Evolutionary conservation across 2,113 vertebrate genomes (phyloP).

Genomic region (Dasypus novemcinctus): DNA sequence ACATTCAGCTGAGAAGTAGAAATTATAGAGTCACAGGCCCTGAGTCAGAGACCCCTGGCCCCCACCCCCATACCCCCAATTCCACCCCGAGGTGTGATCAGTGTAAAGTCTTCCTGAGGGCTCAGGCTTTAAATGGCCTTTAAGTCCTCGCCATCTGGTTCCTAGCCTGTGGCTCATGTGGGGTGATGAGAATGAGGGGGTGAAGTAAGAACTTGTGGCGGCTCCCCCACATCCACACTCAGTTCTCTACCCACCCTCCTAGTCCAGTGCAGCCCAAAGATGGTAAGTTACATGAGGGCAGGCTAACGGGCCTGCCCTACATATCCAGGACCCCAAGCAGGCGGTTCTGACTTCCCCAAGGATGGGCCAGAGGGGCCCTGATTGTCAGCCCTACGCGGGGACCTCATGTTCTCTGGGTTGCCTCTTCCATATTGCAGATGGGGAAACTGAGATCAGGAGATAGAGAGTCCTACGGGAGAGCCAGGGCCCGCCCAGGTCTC

Average conservation of each 20-base stretch:
- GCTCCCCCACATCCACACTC: background rate
- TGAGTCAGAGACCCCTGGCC: background rate
- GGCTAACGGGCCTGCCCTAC: no score
- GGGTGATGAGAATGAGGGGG: background rate
- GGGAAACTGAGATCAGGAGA: background rate
- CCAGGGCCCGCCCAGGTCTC: background rate
- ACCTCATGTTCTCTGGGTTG: background rate
- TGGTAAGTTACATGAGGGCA: background rate
- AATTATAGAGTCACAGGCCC: background rate
- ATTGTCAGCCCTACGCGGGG: background rate
- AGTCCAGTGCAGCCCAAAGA: background rate
- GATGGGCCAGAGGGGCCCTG: background rate
- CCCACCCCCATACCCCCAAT: accelerated
- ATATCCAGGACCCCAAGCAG: background rate
- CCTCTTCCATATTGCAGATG: background rate
- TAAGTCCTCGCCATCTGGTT: background rate
- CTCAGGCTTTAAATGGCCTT: background rate
- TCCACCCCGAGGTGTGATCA: background rate
- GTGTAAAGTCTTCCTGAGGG: background rate
- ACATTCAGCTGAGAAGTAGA: background rate
- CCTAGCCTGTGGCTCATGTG: background rate
- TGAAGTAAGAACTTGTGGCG: background rate
- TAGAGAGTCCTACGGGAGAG: background rate
- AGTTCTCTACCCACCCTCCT: background rate
- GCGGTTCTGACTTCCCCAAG: background rate